These are phyloP conservation scores for Deroptyus accipitrinus DNA, from an alignment of 2,113 vertebrate genomes.

Conservation along the genomic window DNA sequence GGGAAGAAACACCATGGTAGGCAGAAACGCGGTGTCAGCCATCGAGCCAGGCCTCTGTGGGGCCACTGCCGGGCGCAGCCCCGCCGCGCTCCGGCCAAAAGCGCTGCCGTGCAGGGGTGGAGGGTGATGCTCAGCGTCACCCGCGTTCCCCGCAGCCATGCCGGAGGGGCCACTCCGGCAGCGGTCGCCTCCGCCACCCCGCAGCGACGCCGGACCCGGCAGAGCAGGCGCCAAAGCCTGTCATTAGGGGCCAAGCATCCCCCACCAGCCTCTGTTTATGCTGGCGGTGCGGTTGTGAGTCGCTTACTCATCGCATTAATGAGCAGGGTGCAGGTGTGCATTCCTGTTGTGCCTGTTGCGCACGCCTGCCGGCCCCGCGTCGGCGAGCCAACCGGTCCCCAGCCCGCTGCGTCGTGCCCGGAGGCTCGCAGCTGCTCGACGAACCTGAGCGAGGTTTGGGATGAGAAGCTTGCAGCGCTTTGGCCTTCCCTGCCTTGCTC, in stretches of 20 bases:
- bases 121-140: neutral
- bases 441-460: neutral
- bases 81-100: neutral
- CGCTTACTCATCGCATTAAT: neutral
- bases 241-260: slow-evolving; percentile 6
- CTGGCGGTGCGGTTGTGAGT: neutral
- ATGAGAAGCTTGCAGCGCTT: neutral
- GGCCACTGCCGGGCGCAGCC: neutral
- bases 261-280: neutral
- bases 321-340: neutral
- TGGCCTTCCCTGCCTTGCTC: neutral
- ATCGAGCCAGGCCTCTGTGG: rapidly evolving
- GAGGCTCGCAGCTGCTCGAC: neutral
- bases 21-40: neutral
- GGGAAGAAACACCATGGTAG: neutral
- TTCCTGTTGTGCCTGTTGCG: slow-evolving; percentile 1
- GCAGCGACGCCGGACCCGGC: neutral
- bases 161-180: neutral
- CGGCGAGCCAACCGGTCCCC: neutral
- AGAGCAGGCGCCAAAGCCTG: neutral
- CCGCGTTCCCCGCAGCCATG: neutral
- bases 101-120: neutral
- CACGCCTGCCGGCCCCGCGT: neutral
- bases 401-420: neutral
- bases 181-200: neutral